Evolutionary conservation across 2,888 invertebrate species (phyloP).

Genomic region (Cheilosia scutellata): DNA sequence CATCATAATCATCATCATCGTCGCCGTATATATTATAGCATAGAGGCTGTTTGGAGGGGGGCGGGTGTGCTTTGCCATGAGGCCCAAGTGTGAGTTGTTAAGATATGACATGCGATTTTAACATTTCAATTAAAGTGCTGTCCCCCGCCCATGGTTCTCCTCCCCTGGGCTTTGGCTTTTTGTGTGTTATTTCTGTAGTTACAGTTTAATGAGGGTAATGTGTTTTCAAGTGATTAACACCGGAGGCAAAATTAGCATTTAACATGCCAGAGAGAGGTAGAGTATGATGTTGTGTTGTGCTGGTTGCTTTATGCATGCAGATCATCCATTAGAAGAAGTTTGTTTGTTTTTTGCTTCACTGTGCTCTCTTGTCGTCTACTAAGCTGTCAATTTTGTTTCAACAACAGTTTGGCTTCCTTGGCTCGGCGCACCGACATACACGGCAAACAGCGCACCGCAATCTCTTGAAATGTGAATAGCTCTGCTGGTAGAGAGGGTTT

Average conservation of each 20-base stretch:
- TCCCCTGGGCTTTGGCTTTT: conserved; percentile 48
- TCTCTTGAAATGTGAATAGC: neutral
- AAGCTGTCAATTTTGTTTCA: conserved; percentile 66
- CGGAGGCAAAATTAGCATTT: conserved; percentile 76
- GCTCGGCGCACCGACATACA: neutral
- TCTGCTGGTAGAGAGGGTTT: conserved; percentile 2
- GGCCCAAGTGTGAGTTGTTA: conserved; percentile 74
- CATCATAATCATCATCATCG: conserved; percentile 69
- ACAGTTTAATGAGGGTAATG: conserved; percentile 76
- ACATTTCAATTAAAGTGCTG: conserved; percentile 74
- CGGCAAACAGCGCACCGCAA: neutral
- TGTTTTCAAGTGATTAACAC: conserved; percentile 76
- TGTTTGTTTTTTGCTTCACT: conserved; percentile 41
- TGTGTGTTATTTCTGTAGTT: conserved; percentile 72
- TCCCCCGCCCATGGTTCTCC: conserved; percentile 8
- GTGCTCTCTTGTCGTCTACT: conserved; percentile 31
- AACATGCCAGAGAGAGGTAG: conserved; percentile 66
- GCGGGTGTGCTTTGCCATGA: conserved; percentile 27
- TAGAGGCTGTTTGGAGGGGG: conserved; percentile 8
- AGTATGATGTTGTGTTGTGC: conserved; percentile 6
- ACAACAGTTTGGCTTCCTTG: conserved; percentile 37
- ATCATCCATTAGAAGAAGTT: conserved; percentile 64
- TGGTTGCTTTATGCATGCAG: conserved; percentile 59
- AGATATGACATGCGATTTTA: conserved; percentile 76
- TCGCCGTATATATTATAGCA: conserved; percentile 13